phyloP scores from a whole-genome alignment of 2,113 vertebrate genomes.

The Ictalurus punctatus region DNA sequence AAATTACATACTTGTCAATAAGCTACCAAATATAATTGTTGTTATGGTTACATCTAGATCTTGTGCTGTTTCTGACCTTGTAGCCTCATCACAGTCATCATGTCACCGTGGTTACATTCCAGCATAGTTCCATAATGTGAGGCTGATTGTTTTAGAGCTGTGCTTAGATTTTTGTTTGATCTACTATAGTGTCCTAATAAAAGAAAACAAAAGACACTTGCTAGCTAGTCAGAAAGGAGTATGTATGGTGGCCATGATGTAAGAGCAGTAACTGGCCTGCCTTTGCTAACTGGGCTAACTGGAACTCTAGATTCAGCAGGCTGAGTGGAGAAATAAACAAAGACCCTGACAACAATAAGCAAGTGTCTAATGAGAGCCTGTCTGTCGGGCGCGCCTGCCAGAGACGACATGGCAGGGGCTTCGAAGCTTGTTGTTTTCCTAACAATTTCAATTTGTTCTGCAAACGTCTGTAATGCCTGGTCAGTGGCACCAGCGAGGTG shows the following conservation, averaged over 20 bases:
- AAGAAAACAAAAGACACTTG: background rate
- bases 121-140: background rate
- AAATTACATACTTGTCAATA: no score
- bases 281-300: conserved; percentile 13
- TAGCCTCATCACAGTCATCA: background rate
- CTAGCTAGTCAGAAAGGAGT: background rate
- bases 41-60: background rate
- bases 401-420: conserved; percentile 36
- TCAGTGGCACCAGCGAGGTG: conserved; percentile 37
- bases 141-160: background rate
- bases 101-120: background rate
- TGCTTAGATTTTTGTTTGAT: background rate
- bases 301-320: conserved; percentile 29
- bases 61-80: background rate
- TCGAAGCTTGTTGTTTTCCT: conserved; percentile 39
- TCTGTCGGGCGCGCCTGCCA: conserved; percentile 37
- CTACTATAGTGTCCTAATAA: background rate
- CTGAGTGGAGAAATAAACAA: conserved; percentile 45
- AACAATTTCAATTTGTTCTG: conserved; percentile 44
- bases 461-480: conserved; percentile 37
- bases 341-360: conserved; percentile 53
- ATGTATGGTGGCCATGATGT: background rate
- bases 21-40: background rate
- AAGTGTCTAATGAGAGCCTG: conserved; percentile 55
- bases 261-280: background rate